Evolutionary conservation across 2,888 invertebrate genomes (phyloP), one percentile per base, ranked within the genome.

Genomic region (Alloscopus bannaensis): DNA sequence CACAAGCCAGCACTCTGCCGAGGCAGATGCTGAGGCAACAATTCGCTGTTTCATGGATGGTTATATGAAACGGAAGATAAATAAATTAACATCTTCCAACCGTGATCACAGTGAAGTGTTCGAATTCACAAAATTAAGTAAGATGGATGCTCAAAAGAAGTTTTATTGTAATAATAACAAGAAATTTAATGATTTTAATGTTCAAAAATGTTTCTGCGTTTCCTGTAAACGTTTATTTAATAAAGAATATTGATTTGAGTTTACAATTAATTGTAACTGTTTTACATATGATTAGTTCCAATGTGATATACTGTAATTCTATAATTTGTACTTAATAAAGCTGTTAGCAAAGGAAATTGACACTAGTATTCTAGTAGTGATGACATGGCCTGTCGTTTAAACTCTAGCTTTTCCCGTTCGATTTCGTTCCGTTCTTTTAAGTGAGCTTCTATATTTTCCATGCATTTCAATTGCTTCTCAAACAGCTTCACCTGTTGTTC

Each of bases 1-100:
- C 13, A 64, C 4, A 1, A n/a, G n/a, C 1, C 11, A 11, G 3
- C 64, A 64, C 29, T 42, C 42, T 22, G 40, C 64, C 1, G 45
- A 22, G 26, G 24, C 42, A 26, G 64, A 64, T 45, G 64, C 64
- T 4, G 1, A 3, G 4, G 64, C 64, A 18, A 64, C 64, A 11
- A 22, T 45, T 1, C 16, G 22, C 13, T 20, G 18, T 42, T 64
- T 64, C n/a, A 2, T 64, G 18, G 3, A 42, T 4, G 64, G 64
- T 1, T 64, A 64, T 42, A 16, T 64, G 2, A 18, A 11, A n/a
- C 40, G 64, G 6, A 64, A 42, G 8, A 24, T 40, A 1, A 16
- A 24, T 13, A 8, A 22, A 11, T 8, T 1, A 22, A 64, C 40
- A 1, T 26, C 24, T 1, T 1, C 24, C 26, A 13, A 24, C 45